Evolutionary conservation across 2,797 vertebrate species (phyloP).

Genomic region (Falco columbarius): DNA sequence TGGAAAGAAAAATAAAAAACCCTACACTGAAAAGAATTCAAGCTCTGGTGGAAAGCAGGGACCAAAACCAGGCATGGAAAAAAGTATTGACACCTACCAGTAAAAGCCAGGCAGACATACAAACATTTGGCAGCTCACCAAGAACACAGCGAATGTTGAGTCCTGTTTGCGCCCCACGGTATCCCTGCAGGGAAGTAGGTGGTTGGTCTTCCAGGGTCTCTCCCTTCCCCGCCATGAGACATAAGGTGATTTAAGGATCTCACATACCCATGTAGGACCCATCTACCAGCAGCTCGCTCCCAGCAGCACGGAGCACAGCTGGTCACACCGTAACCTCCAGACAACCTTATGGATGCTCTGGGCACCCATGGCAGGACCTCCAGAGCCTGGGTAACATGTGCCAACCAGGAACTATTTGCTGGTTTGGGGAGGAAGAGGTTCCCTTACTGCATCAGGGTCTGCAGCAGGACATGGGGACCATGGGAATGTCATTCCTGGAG

Average conservation of each 20-base stretch:
- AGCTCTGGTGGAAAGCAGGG: neutral
- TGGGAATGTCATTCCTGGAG: neutral
- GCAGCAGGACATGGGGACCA: neutral
- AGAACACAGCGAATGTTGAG: neutral
- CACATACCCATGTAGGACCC: neutral
- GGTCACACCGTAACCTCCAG: neutral
- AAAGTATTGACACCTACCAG: neutral
- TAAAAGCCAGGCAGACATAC: neutral
- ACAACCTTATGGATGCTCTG: neutral
- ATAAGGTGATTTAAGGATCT: neutral
- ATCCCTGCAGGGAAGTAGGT: neutral
- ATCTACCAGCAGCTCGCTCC: neutral
- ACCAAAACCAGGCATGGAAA: neutral
- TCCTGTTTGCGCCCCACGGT: neutral
- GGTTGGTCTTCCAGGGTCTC: neutral
- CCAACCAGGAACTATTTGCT: neutral
- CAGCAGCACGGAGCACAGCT: neutral
- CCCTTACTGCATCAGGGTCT: neutral
- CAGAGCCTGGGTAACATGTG: neutral
- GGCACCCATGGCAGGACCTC: neutral
- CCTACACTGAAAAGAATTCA: neutral
- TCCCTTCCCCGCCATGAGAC: neutral
- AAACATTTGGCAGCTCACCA: slow-evolving; percentile 40
- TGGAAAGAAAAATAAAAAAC: no score
- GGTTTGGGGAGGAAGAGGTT: neutral